Evolutionary conservation across 2,113 vertebrate species (phyloP), one percentile per base, ranked within the genome.

Genomic region (Pluvianellus socialis): DNA sequence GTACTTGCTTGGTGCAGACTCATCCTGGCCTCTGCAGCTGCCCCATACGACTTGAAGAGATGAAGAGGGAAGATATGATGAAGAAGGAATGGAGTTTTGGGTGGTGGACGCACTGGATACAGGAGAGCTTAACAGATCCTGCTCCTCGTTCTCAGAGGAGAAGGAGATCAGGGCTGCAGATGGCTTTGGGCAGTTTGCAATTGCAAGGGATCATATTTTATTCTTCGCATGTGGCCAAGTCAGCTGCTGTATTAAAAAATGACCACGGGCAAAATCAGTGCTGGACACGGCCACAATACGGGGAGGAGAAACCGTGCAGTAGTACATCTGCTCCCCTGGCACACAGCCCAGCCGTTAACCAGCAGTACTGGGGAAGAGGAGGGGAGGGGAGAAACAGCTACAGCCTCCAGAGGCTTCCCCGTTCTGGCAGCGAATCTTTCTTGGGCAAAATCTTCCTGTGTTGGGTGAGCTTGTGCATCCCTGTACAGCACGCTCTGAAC

Each of bases 301-400:
- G 55, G 62, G 66, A 92, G 52, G 52, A 79, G 47, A 88, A 86
- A 26, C 61, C 33, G 17, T 62, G 65, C 65, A 68, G 50, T 27
- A 49, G 61, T 52, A 56, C 94, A 86, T 95, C 92, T 95, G 94
- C 45, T 90, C 3, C 55, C 56, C 75, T 94, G 95, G 92, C 92
- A 88, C 66, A 40, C 66, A 66, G 92, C 92, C 95, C 79, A 88
- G 70, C 61, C 0, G 0, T 38, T 61, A 65, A 56, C 74, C 68
- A 66, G 79, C 44, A 74, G 23, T 15, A 33, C 0, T 79, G 75
- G 40, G 50, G 65, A 62, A 59, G 49, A 68, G 53, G 17, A 58
- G 30, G 14, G 24, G 23, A 44, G 44, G 42, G 30, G 70, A 75
- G 30, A 59, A 77, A 49, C 59, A 73, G 33, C 72, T 77, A 8